Evolutionary conservation across 2,888 invertebrate genomes (phyloP), one percentile per base, ranked within the genome.

Genomic region (Cryptocheilus praepositus): DNA sequence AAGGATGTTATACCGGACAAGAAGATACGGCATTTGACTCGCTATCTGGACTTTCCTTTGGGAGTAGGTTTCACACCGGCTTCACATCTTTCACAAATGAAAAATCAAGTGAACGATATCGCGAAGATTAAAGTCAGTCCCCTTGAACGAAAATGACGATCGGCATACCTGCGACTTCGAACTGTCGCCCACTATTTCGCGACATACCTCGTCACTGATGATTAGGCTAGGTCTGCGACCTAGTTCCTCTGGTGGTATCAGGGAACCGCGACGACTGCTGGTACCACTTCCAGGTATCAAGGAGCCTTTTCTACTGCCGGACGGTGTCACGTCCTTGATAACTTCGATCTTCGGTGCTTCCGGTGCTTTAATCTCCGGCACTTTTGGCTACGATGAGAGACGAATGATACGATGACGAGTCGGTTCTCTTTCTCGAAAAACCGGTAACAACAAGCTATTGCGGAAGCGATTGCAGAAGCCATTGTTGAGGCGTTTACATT

Each of bases 131-230:
- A 51, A n/a, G 43, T 54, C 21, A 57, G 64, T 67, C 60, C 57
- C 49, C n/a, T n/a, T 49, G 60, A 15, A 36, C 5, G 22, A n/a
- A 11, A 36, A 11, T 7, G 36, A 36, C 36, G 36, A 60, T 66
- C 60, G 67, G 71, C 70, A 66, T 67, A 77, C 66, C 67, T 77
- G 52, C 46, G 45, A 4, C 19, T 28, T 54, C 55, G 46, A 55
- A 43, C 22, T 45, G 13, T 5, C 11, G 7, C 11, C 36, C 13
- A 7, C n/a, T 18, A 67, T 54, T 67, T 73, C 76, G 77, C 80
- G 89, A 90, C 92, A 89, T 94, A 97, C 97, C 96, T 97, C 97
- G 89, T 97, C 97, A 88, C 96, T 95, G 88, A 97, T 96, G 85
- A 97, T 95, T 81, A 97, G 92, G 82, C 96, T 96, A 80, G 97